Conservation (phyloP, 2,888 invertebrate genomes). For the Acanthoscelides obtectus region DNA sequence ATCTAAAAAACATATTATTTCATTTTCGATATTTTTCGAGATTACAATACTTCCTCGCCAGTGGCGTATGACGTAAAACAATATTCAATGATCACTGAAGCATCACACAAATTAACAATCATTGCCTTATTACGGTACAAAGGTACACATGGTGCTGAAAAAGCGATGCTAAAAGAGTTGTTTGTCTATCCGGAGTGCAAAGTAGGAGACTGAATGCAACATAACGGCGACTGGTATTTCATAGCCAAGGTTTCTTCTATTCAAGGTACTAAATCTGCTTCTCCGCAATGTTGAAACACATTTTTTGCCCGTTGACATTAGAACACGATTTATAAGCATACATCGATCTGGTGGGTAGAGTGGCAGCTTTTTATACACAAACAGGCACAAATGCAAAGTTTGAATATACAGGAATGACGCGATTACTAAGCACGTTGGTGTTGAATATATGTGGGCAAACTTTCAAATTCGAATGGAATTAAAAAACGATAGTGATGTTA, state of each 20-base stretch:
- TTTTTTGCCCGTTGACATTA: background rate
- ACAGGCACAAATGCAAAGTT: too few species aligned
- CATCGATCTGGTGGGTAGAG: background rate
- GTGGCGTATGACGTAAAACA: too few species aligned
- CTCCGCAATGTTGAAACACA: background rate
- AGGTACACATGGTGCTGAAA: background rate
- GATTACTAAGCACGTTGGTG: too few species aligned
- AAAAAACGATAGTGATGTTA: too few species aligned
- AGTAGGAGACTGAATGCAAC: background rate
- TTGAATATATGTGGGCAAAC: too few species aligned
- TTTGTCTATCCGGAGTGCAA: background rate
- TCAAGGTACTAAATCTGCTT: background rate
- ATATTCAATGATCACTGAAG: too few species aligned
- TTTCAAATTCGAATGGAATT: too few species aligned
- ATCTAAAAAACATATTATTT: too few species aligned
- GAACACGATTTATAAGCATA: background rate
- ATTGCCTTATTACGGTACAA: background rate
- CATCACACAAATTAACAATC: too few species aligned
- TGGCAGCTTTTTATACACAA: background rate
- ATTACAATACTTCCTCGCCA: too few species aligned
- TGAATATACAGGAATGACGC: too few species aligned
- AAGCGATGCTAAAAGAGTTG: background rate
- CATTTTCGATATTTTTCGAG: too few species aligned
- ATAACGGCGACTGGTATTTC: background rate
- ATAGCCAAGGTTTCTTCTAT: background rate